phyloP scores from a whole-genome alignment of 2,797 vertebrate species.

The Acipenser oxyrinchus region DNA sequence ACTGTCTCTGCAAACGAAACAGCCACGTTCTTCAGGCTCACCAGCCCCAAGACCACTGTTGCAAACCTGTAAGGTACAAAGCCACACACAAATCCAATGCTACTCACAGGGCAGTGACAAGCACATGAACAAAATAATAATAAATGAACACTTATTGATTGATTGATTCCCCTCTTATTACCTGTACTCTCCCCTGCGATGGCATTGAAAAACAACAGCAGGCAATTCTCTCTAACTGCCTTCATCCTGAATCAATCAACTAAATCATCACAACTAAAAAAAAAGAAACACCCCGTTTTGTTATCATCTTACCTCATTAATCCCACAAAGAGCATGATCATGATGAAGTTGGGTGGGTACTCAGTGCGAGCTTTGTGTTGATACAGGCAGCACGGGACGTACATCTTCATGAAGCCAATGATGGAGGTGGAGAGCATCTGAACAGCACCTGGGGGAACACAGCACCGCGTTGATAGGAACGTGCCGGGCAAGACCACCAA shows the following conservation, averaged over 20 bases:
- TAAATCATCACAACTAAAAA: not conserved
- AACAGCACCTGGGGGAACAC: constrained; percentile 65
- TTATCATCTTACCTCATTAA: constrained; percentile 73
- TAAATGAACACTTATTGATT: not conserved
- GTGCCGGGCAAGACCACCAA: not conserved
- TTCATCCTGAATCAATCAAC: too few relatives aligned
- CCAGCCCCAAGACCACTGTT: constrained; percentile 85
- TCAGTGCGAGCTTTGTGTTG: constrained; percentile 80
- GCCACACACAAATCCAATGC: not conserved
- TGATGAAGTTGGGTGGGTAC: constrained; percentile 84
- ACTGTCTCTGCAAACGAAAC: constrained; percentile 94
- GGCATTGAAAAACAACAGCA: not conserved
- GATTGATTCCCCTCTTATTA: too few relatives aligned
- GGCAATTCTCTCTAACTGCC: not conserved
- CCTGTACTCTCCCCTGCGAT: too few relatives aligned
- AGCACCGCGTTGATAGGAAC: not conserved
- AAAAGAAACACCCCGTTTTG: too few relatives aligned
- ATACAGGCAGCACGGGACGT: constrained; percentile 84
- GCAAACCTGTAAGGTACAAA: constrained; percentile 64
- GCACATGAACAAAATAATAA: not conserved
- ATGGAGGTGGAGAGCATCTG: constrained; percentile 91
- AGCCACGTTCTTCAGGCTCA: constrained; percentile 91
- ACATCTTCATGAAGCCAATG: constrained; percentile 85
- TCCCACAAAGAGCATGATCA: constrained; percentile 95
- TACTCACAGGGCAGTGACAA: not conserved